Evolutionary conservation across 2,888 invertebrate species (phyloP), one percentile per base, ranked within the genome.

Genomic region (Apotomis turbidana): DNA sequence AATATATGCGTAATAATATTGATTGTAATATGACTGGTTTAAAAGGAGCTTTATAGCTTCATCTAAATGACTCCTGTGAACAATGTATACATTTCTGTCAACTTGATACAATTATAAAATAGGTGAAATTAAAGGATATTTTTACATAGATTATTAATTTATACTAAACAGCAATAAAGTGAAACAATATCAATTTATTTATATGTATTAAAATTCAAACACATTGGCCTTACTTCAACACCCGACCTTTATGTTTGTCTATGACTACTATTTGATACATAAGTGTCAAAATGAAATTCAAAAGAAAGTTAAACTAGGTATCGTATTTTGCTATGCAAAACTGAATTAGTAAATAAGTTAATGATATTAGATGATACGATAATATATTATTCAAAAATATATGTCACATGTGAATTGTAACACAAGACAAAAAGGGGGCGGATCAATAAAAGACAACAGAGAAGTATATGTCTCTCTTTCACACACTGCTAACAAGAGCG

Each of bases 391-490:
- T 6, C 6, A 3, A 41, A 6, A 4, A 41, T 41, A 41, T 41
- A 0, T 41, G 5, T 6, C 41, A 41, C 6, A 41, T 41, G 41
- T 6, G 41, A 41, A 41, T 41, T 6, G 6, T 4, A 41, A 6
- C 41, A 41, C 5, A 41, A 15, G 2, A 44, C 4, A 38, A 54
- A 57, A 86, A 80, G 81, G 74, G 82, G 83, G 82, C 82, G 81
- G 88, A 85, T 90, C 90, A 86, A 90, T 90, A 90, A 76, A 73
- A 75, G 76, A 75, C 63, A 82, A 88, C 38, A 82, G 85, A 85
- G 87, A 89, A 58, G 76, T 67, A 79, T 2, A 81, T 86, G 80
- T 77, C 71, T 78, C 80, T 82, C 60, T 84, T 83, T 80, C 82
- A 71, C 76, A 85, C 78, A 41, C 6, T 77, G 75, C 58, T 72